phyloP scores from a whole-genome alignment of 2,797 vertebrate species.

The Myotis daubentonii region DNA sequence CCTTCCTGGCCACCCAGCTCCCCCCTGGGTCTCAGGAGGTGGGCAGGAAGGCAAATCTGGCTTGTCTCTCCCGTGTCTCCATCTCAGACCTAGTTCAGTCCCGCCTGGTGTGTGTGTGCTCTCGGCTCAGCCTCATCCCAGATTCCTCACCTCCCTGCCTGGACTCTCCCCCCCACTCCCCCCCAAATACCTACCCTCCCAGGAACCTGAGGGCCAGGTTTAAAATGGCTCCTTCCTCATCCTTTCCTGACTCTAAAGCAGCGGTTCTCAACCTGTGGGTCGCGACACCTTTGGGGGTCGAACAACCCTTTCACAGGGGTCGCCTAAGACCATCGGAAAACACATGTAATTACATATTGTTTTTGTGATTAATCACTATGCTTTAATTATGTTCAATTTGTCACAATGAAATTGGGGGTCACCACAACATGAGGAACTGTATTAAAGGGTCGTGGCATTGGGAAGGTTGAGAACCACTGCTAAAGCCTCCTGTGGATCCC shows the following conservation, averaged over 20 bases:
- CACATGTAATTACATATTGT: too few species aligned
- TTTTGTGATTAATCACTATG: too few species aligned
- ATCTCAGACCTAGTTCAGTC: not conserved
- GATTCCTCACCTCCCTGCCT: fast-evolving
- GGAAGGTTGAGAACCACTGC: too few species aligned
- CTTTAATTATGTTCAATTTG: too few species aligned
- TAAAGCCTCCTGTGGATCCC: not conserved
- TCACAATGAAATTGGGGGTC: too few species aligned
- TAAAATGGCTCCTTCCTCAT: not conserved
- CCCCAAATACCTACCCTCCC: not conserved
- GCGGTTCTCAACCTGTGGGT: too few species aligned
- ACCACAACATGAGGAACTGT: too few species aligned
- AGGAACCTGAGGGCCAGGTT: not conserved
- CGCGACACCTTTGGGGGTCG: too few species aligned
- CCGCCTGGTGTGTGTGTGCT: too few species aligned
- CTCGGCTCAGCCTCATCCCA: not conserved
- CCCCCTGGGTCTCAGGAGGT: fast-evolving
- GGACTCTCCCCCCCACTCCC: fast-evolving
- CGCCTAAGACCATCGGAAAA: too few species aligned
- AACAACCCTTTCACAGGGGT: too few species aligned
- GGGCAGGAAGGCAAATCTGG: not conserved
- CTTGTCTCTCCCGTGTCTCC: not conserved
- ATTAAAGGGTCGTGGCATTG: too few species aligned
- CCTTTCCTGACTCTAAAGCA: not conserved
- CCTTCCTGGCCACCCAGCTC: fast-evolving